phyloP scores from a whole-genome alignment of 2,888 invertebrate species.

The Odontothrips loti region DNA sequence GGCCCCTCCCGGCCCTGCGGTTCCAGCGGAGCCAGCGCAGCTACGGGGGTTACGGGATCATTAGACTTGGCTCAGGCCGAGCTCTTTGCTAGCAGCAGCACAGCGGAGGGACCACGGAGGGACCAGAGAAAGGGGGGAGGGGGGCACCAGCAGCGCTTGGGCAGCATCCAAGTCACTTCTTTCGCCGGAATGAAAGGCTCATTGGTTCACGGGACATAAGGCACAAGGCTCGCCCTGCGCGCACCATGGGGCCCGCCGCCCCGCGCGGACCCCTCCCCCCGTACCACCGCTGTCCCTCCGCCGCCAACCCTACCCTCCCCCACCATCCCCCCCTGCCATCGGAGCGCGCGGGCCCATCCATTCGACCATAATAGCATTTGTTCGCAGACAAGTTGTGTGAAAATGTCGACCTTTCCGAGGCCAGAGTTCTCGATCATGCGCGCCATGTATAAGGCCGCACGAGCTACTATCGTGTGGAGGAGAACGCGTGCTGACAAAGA shows the following conservation, averaged over 20 bases:
- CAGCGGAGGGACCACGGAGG: background rate
- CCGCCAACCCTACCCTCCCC: background rate
- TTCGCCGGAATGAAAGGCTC: slow-evolving; percentile 13
- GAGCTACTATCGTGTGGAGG: too few relatives aligned
- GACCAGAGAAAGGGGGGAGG: background rate
- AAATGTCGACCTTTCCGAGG: background rate
- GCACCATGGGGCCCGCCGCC: background rate
- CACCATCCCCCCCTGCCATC: background rate
- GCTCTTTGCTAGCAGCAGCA: too few relatives aligned
- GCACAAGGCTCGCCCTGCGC: background rate
- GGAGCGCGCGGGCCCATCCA: background rate
- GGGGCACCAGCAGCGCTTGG: background rate
- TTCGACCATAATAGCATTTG: background rate
- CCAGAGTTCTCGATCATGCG: background rate
- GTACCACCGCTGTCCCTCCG: background rate
- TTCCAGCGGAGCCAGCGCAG: too few relatives aligned
- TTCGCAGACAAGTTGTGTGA: slow-evolving; percentile 3
- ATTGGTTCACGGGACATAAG: slow-evolving; percentile 22
- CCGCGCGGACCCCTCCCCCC: background rate
- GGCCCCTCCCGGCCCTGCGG: too few relatives aligned
- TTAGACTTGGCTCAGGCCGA: too few relatives aligned
- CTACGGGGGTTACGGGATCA: too few relatives aligned
- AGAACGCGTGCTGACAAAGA: too few relatives aligned
- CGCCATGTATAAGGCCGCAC: background rate
- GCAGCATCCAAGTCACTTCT: slow-evolving; percentile 9